Conservation (phyloP, 2,888 invertebrate genomes). For the Macroteleia sp. region DNA sequence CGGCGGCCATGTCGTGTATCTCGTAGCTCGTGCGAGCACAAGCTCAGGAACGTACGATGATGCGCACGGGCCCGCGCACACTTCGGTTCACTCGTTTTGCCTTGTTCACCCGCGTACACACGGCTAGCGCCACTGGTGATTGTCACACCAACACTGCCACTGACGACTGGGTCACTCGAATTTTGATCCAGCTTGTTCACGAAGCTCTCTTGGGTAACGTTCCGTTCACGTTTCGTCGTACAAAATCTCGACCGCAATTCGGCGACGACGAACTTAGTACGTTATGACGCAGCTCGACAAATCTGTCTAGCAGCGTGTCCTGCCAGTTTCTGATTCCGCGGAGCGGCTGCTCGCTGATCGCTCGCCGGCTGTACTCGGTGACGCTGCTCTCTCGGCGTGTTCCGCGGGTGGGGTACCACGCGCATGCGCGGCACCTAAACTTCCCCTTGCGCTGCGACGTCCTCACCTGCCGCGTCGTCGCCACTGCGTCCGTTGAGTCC, state of each 20-base stretch:
- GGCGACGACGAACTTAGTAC: too few relatives aligned
- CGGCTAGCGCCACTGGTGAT: conserved; percentile 4
- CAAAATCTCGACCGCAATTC: too few relatives aligned
- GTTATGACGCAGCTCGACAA: too few relatives aligned
- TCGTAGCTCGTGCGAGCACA: conserved; percentile 54
- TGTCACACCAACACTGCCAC: conserved; percentile 13
- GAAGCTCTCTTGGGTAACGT: too few relatives aligned
- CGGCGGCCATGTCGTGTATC: conserved; percentile 80
- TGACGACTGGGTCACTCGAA: background rate
- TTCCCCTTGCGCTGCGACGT: conserved; percentile 45
- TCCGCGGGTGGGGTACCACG: conserved; percentile 62
- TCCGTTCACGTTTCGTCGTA: too few relatives aligned
- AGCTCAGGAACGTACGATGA: conserved; percentile 44
- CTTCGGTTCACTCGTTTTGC: conserved; percentile 14
- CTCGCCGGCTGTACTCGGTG: conserved; percentile 71
- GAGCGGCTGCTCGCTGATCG: conserved; percentile 52
- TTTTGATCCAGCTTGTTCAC: background rate
- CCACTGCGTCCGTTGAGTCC: conserved; percentile 61
- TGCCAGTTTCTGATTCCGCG: conserved; percentile 61
- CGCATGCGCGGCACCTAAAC: conserved; percentile 63
- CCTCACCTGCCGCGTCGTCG: conserved; percentile 59
- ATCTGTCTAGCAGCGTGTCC: conserved; percentile 58
- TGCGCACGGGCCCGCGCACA: conserved; percentile 14
- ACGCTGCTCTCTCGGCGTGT: conserved; percentile 71
- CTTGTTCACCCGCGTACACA: conserved; percentile 29